Conservation (phyloP, 2,797 vertebrate genomes). For the Lutjanus campechanus region DNA sequence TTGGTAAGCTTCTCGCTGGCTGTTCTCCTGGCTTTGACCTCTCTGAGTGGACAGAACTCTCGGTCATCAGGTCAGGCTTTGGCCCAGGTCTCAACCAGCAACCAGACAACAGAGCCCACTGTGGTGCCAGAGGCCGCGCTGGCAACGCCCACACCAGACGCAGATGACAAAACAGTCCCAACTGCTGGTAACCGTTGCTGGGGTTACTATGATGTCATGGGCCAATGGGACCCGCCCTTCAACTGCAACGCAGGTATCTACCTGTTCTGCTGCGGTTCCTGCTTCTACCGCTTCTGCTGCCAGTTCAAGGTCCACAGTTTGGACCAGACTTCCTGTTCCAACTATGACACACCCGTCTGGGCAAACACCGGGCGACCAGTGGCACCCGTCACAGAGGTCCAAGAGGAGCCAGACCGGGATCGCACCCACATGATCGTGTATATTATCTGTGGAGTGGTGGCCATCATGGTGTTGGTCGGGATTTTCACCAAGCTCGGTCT, state of each 20-base stretch:
- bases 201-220: constrained; percentile 99
- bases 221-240: constrained; percentile 98
- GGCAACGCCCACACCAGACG: constrained; percentile 72
- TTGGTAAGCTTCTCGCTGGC: constrained; percentile 75
- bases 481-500: constrained; percentile 96
- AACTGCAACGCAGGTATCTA: constrained; percentile 96
- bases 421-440: constrained; percentile 97
- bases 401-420: constrained; percentile 90
- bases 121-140: constrained; percentile 78
- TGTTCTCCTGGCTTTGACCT: constrained; percentile 85
- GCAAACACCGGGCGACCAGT: constrained; percentile 92
- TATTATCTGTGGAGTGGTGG: constrained; percentile 97
- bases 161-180: constrained; percentile 63
- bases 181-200: constrained; percentile 88
- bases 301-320: constrained; percentile 93
- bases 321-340: constrained; percentile 96
- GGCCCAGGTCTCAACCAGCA: constrained; percentile 71
- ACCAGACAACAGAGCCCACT: constrained; percentile 77
- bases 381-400: constrained; percentile 88
- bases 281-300: constrained; percentile 98
- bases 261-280: constrained; percentile 97
- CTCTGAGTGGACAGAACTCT: constrained; percentile 79
- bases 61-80: constrained; percentile 72
- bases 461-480: constrained; percentile 95
- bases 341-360: constrained; percentile 98